Base-by-base conservation (phyloP, 2,797 vertebrate genomes). In the Ptychadena robeensis region DNA sequence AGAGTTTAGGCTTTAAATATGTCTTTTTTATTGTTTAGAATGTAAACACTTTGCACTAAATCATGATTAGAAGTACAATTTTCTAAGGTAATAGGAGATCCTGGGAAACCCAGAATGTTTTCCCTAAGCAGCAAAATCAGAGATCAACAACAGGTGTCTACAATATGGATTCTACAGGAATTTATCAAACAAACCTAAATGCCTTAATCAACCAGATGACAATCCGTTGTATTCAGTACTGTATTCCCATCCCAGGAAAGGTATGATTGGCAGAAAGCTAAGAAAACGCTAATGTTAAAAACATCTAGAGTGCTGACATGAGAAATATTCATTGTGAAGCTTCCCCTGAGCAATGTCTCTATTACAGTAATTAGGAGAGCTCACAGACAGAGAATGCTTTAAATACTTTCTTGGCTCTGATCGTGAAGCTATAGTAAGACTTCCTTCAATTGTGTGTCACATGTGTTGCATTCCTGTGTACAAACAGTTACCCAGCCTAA, bases 371-470 rank as follows among this genome's bases (percentile, higher is more conserved):
- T 69, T 34, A 31, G 73, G 86, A 83, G 0, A 79, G 74, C 85
- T 88, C 73, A 85, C 85, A 71, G 67, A 48, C 37, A 78, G 38
- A 81, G 66, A n/a, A 69, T 69, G 35, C 73, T 83, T 86, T 82
- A 67, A 88, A 87, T 85, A 73, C 9, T 83, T 86, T 81, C 85
- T 66, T 85, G 32, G 37, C 64, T n/a, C 1, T 6, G 44, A 66
- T 28, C 48, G 9, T 48, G 79, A 81, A 74, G 80, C 9, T 12
- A 1, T 27, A 0, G 0, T 63, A 77, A 76, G 31, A 48, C 86
- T 89, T 91, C 88, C 88, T 83, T 0, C 34, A 72, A 89, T 38
- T 87, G 87, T 86, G 81, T 73, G 63, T 82, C 0, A 0, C 0
- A 66, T 48, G 48, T 10, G 4, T 2, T 0, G 2, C 61, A 75